Base-by-base conservation (phyloP, 2,888 invertebrate genomes). In the Pseudoips prasinana region DNA sequence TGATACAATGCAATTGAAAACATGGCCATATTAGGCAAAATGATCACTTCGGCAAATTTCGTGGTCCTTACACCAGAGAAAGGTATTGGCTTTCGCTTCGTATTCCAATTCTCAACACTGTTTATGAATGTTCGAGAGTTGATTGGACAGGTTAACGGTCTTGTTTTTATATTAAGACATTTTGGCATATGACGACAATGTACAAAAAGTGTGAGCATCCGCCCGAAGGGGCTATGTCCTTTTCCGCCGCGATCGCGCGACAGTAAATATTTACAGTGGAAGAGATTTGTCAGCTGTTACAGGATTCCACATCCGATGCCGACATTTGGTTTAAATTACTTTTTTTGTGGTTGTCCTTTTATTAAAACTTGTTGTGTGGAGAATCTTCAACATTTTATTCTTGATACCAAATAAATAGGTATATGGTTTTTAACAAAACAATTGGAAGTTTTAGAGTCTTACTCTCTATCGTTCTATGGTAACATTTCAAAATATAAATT, bases 61-160 rank as follows among this genome's bases (percentile, higher is more conserved):
- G 36, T 41, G 37, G 35, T 50, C 46, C 43, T 46, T 33, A 32
- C 22, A 49, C 25, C 42, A 39, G 47, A 47, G 52, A 56, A 48
- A 56, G 45, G 41, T 30, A 14, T 39, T 40, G 25, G 37, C 58
- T 57, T 58, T 57, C 58, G 43, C 52, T 51, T 48, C 36, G 25
- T 46, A 46, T 46, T 41, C 36, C 40, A 41, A 47, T 41, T 50
- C 14, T 39, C n/a, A 44, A 33, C 34, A 40, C 44, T 23, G 14
- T 39, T 32, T 43, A 44, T 44, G 25, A 44, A 53, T 46, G 33
- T 56, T 46, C 29, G 42, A 43, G 44, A 45, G 38, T 48, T 35
- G 8, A 25, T 45, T 38, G 32, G 28, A 33, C 41, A 32, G 42
- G 45, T 51, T 51, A 55, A 51, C 37, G 47, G 56, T 32, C 39